These are phyloP conservation scores for Mechanitis messenoides DNA, from an alignment of 2,888 invertebrate species.

Conservation along the genomic window DNA sequence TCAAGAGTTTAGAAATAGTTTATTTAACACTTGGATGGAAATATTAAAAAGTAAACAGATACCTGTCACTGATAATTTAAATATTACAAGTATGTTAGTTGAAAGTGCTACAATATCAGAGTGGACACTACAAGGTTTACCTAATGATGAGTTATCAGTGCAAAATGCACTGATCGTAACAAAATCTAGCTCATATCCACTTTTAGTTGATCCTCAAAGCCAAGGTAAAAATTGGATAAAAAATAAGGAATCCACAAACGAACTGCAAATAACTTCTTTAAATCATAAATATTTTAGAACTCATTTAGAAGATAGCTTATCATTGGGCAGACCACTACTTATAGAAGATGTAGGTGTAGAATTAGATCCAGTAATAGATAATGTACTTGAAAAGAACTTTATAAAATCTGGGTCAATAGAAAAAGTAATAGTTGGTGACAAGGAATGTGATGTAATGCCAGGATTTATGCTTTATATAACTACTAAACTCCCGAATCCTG, in stretches of 20 bases:
- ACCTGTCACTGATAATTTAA: conserved; percentile 90
- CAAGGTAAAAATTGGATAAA: conserved; percentile 99
- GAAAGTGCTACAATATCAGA: conserved; percentile 93
- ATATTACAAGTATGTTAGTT: conserved; percentile 93
- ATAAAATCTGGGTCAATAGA: conserved; percentile 97
- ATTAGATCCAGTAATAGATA: conserved; percentile 96
- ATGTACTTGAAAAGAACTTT: conserved; percentile 97
- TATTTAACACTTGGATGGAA: conserved; percentile 92
- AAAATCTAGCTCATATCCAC: conserved; percentile 94
- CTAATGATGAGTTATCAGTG: conserved; percentile 96
- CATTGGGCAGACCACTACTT: conserved; percentile 90
- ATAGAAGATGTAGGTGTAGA: conserved; percentile 97
- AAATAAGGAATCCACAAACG: conserved; percentile 92
- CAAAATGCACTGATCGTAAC: conserved; percentile 98
- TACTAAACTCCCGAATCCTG: conserved; percentile 96
- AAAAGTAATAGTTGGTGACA: conserved; percentile 95
- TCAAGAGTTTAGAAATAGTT: conserved; percentile 91
- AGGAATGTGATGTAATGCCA: conserved; percentile 97
- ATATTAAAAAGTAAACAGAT: conserved; percentile 86
- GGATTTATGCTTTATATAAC: conserved; percentile 97
- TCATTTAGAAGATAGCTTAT: conserved; percentile 91
- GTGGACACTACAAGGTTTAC: conserved; percentile 97
- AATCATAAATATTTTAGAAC: conserved; percentile 98
- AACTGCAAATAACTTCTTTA: conserved; percentile 93
- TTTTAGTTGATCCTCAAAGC: conserved; percentile 96